Evolutionary conservation across 1,140 invertebrate species (phyloP).

Genomic region (Episyrphus balteatus): DNA sequence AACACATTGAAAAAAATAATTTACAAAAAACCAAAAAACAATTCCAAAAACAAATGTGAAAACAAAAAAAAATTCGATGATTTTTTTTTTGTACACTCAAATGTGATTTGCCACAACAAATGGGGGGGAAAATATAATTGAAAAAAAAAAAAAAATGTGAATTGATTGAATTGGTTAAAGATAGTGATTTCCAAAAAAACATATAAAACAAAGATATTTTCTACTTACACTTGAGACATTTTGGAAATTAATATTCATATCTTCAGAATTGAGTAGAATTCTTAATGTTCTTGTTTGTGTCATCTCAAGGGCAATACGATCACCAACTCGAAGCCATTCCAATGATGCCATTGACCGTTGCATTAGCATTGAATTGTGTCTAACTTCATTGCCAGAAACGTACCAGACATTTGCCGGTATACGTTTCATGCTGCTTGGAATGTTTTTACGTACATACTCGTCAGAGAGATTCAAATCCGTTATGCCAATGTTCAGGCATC

Average conservation of each 20-base stretch:
- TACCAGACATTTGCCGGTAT: conserved; percentile 34
- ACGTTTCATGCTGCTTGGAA: conserved; percentile 25
- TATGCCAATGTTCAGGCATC: conserved; percentile 31
- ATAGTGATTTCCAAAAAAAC: no score
- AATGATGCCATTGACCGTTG: conserved; percentile 61
- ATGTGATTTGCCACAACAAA: no score
- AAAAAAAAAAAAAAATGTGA: background rate
- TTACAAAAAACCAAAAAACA: no score
- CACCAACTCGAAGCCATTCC: conserved; percentile 66
- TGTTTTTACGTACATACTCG: conserved; percentile 30
- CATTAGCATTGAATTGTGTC: conserved; percentile 45
- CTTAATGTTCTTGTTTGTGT: conserved; percentile 48
- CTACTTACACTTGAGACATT: conserved; percentile 56
- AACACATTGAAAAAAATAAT: background rate
- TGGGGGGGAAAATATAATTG: no score
- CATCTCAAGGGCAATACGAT: conserved; percentile 54
- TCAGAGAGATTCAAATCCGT: conserved; percentile 33
- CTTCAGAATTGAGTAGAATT: conserved; percentile 67
- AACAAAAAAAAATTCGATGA: no score
- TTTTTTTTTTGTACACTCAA: no score
- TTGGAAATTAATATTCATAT: conserved; percentile 69
- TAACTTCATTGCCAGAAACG: conserved; percentile 52
- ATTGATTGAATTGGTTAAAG: background rate
- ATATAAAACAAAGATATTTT: no score
- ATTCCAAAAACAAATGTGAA: no score